phyloP scores from a whole-genome alignment of 2,113 vertebrate species.

The Pteropus alecto region DNA sequence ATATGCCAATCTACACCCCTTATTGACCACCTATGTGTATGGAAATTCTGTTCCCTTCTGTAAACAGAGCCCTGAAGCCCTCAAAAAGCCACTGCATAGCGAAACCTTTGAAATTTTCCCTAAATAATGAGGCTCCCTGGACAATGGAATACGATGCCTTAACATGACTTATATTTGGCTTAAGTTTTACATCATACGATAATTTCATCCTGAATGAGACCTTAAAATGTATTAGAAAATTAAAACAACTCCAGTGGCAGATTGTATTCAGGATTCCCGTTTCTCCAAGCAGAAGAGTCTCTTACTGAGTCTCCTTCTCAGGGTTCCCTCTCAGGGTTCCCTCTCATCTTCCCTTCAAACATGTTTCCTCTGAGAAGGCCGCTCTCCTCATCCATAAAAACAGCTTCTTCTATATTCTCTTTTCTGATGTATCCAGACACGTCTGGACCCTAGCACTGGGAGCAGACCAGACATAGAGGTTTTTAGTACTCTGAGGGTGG shows the following conservation, averaged over 20 bases:
- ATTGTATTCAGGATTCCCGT: not conserved
- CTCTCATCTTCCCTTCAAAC: not conserved
- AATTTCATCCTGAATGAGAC: not conserved
- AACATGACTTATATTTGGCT: not conserved
- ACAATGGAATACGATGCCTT: not conserved
- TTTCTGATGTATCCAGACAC: not conserved
- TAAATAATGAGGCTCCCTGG: not conserved
- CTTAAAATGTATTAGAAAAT: not conserved
- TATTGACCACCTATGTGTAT: not conserved
- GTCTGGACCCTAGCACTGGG: not conserved
- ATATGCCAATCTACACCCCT: accelerated
- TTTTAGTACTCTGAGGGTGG: too few species aligned
- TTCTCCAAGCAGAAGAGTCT: not conserved
- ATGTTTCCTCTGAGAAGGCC: not conserved
- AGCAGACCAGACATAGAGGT: not conserved
- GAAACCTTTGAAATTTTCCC: not conserved
- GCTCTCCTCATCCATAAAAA: not conserved
- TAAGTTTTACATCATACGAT: not conserved
- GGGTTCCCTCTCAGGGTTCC: not conserved
- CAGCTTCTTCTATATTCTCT: not conserved
- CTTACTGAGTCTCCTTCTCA: not conserved
- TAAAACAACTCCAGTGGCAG: not conserved
- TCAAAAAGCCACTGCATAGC: not conserved
- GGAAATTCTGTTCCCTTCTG: not conserved
- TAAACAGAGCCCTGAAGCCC: not conserved